phyloP scores from a whole-genome alignment of 1,140 invertebrate species.

The Lordiphosa mommai region DNA sequence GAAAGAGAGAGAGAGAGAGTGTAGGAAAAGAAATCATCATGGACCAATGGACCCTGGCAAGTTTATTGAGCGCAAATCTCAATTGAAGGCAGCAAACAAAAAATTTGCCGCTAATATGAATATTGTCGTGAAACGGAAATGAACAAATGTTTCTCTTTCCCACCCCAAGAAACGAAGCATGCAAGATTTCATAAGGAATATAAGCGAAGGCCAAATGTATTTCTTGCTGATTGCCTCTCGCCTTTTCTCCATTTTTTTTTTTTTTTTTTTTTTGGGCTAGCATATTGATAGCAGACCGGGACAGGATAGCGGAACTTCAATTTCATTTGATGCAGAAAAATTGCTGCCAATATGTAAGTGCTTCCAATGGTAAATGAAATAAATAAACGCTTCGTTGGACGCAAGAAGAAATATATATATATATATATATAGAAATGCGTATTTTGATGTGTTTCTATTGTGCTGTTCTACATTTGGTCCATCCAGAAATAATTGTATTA shows the following conservation, averaged over 20 bases:
- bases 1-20: neutral
- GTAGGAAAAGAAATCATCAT: conserved; percentile 48
- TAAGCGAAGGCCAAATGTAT: conserved; percentile 56
- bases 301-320: conserved; percentile 54
- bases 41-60: conserved; percentile 47
- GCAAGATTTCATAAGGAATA: conserved; percentile 64
- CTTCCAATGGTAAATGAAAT: conserved; percentile 69
- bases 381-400: conserved; percentile 67
- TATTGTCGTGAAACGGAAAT: conserved; percentile 73
- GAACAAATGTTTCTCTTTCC: conserved; percentile 54
- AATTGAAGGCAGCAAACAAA: conserved; percentile 28
- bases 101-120: conserved; percentile 76
- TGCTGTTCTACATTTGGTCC: neutral
- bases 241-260: conserved; percentile 17
- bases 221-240: conserved; percentile 70
- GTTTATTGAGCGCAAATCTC: conserved; percentile 35
- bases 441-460: neutral
- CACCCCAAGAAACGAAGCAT: conserved; percentile 52
- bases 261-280: conserved; percentile 27
- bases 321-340: conserved; percentile 77
- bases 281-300: conserved; percentile 60
- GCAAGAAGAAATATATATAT: neutral
- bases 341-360: conserved; percentile 71
- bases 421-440: neutral
- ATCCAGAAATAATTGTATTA: too few species aligned